Base-by-base conservation (phyloP, 2,113 vertebrate species). In the Halcyon senegalensis region DNA sequence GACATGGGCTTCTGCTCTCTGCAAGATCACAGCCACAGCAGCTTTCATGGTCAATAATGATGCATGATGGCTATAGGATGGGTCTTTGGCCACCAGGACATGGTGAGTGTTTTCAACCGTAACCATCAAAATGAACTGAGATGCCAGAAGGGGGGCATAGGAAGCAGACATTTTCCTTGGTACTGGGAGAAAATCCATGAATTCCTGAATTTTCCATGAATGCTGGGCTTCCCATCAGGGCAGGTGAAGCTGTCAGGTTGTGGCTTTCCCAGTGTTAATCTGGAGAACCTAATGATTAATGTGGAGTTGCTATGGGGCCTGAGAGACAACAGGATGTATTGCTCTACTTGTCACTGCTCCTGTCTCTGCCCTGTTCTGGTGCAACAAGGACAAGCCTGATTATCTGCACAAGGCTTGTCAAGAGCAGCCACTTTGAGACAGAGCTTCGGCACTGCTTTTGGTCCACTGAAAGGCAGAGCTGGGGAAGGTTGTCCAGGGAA, bases 121-220 rank as follows among this genome's bases (percentile, higher is more conserved):
- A 37, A 30, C 91, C 16, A 5, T 0, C 48, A 1, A 37, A 64
- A 60, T 6, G 3, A 39, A 28, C 21, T 3, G 17, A 51, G 30
- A 23, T 1, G 21, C 10, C 35, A 17, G 43, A 43, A 4, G 2
- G 3, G 8, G 4, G 10, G 6, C 16, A 3, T 0, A 11, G 10
- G 7, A 19, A 62, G 12, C 15, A 13, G 20, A 51, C 1, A 7
- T 68, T 56, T 72, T 37, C 58, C 39, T 87, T 3, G 8, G 35
- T 25, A 6, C 2, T 2, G 28, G 55, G 11, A 67, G 10, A 27
- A 58, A 44, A 93, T 11, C 35, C 72, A 78, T 64, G 76, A 82
- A 90, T 91, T 90, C 89, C 76, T 77, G 58, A 92, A 31, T 90
- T 92, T 95, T 89, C 81, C 72, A 27, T 10, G 5, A 2, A 30